phyloP scores from a whole-genome alignment of 2,888 invertebrate species.

The Onchidella celtica region DNA sequence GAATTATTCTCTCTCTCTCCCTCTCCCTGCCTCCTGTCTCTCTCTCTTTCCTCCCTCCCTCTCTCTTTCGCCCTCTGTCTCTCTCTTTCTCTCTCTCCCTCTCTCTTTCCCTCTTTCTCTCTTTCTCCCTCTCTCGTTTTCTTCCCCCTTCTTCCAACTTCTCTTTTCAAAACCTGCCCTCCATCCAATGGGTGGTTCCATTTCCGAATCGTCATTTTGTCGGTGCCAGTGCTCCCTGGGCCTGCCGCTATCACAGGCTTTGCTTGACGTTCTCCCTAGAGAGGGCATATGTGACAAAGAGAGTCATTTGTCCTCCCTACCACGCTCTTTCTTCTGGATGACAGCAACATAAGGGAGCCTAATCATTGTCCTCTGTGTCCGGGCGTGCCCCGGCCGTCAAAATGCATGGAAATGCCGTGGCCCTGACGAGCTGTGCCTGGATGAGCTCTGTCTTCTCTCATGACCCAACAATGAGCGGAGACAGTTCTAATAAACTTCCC shows the following conservation, averaged over 20 bases:
- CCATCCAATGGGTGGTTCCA: no score
- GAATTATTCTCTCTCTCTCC: slow-evolving; percentile 7
- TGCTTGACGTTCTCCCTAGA: slow-evolving; percentile 27
- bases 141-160: slow-evolving; percentile 7
- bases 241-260: neutral
- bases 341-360: slow-evolving; percentile 49
- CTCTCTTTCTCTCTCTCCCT: neutral
- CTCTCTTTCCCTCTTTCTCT: neutral
- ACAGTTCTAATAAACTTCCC: slow-evolving; percentile 56
- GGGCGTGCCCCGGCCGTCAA: slow-evolving; percentile 34
- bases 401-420: slow-evolving; percentile 25
- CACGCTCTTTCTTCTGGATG: slow-evolving; percentile 28
- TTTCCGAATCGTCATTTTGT: no score
- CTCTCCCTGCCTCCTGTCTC: slow-evolving; percentile 5
- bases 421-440: neutral
- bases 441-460: neutral
- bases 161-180: neutral
- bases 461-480: slow-evolving; percentile 44
- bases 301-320: slow-evolving; percentile 45
- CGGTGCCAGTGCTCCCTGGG: no score
- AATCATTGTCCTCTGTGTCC: slow-evolving; percentile 47
- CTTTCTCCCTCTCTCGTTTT: neutral
- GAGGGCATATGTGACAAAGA: slow-evolving; percentile 21
- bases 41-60: neutral
- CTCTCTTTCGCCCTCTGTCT: slow-evolving; percentile 19